Base-by-base conservation (phyloP, 2,797 vertebrate species). In the Lophius americanus region DNA sequence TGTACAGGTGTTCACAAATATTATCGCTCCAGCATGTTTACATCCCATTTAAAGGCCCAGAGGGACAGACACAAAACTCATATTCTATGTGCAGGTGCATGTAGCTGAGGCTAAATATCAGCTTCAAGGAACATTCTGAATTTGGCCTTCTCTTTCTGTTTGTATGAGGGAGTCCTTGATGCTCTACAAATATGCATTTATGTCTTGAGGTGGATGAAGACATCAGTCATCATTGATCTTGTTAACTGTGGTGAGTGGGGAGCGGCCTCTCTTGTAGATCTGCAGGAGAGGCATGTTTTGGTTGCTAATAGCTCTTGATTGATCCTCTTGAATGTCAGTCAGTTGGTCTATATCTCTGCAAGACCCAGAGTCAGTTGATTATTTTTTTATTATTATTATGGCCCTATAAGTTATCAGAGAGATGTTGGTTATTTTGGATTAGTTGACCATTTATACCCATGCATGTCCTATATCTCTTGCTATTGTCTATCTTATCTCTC, bases 221-320 rank as follows among this genome's bases (percentile, higher is more conserved):
- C 88, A 77, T 85, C 78, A 70, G 82, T 81, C 84, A 68, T 61
- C 61, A 6, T 1, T 84, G 89, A 90, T 86, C 87, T 89, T 89
- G 88, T 88, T 90, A 83, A 64, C 75, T 69, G 76, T 70, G 79
- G 57, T 39, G 59, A 70, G 60, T 60, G 75, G 79, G 78, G 85
- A 71, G 85, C 64, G 76, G 79, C 75, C 56, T 80, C 51, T 70
- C 48, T 9, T 35, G 67, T 60, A 46, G 81, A 67, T 75, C 80
- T 85, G 73, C 53, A 73, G 11, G 81, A 68, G 64, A 49, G 70
- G 43, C 74, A 39, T 73, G 76, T 73, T 81, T 51, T 67, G 73
- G 47, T 44, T 64, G 71, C 81, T 89, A 86, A 90, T 91, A 88
- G 79, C 47, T 81, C 58, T 46, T 77, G 85, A 92, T 93, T 84